Percentiles rank a stretch among this genome's conserved stretches.
phyloP scores from a whole-genome alignment of 2,888 invertebrate genomes.

The Syrista parreyssii region DNA sequence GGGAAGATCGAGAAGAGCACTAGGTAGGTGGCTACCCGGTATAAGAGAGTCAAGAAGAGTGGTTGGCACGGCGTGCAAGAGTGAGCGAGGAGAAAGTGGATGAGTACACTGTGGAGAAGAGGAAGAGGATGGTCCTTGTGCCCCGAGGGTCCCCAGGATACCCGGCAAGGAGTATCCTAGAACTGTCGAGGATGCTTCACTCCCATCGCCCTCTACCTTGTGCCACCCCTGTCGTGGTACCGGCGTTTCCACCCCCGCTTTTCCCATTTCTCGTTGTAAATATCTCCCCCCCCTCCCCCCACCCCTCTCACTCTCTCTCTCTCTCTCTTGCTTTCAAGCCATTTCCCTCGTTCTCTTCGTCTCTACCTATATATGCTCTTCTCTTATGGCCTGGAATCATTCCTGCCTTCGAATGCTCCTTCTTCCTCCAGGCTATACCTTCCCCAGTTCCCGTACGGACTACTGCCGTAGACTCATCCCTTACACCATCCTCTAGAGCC shows the following conservation, averaged over 20 bases:
- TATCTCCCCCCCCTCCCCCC: slow-evolving; percentile 1
- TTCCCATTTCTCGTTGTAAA: slow-evolving; percentile 8
- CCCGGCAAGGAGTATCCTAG: slow-evolving; percentile 61
- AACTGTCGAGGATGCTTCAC: slow-evolving; percentile 63
- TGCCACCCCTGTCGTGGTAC: slow-evolving; percentile 34
- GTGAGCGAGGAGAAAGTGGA: slow-evolving; percentile 26
- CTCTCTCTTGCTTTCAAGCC: slow-evolving; percentile 12
- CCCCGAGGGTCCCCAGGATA: slow-evolving; percentile 60
- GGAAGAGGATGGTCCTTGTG: slow-evolving; percentile 60
- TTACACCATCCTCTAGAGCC: slow-evolving; percentile 6
- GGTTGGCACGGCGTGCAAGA: slow-evolving; percentile 10
- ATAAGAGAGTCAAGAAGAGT: slow-evolving; percentile 25
- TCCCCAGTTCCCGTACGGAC: slow-evolving; percentile 26
- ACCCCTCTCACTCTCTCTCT: slow-evolving; percentile 3
- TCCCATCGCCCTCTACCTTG: slow-evolving; percentile 52
- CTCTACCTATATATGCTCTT: slow-evolving; percentile 10
- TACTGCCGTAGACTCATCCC: slow-evolving; percentile 21
- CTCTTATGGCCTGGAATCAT: slow-evolving; percentile 11
- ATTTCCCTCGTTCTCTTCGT: slow-evolving; percentile 18
- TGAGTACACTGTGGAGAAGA: slow-evolving; percentile 46
- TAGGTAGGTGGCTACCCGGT: slow-evolving; percentile 33
- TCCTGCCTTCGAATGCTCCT: slow-evolving; percentile 22
- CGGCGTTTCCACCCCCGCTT: not conserved
- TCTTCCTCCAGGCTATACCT: slow-evolving; percentile 1
- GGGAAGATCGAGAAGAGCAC: slow-evolving; percentile 33